Base-by-base conservation (phyloP, 1,140 invertebrate genomes). In the Bombus superbus region DNA sequence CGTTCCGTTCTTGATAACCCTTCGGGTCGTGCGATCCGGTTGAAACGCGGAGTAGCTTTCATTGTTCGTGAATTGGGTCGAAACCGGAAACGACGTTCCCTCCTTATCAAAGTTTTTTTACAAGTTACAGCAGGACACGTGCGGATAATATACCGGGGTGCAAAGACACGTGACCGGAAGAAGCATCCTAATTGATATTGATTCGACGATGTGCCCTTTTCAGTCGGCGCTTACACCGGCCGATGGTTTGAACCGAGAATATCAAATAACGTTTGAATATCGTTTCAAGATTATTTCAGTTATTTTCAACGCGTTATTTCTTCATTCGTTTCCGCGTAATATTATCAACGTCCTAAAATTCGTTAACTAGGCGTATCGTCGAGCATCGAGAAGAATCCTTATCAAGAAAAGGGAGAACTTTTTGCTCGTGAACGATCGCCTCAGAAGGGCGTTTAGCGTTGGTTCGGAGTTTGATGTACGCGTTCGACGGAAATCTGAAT, bases 111-210 rank as follows among this genome's bases (percentile, higher is more conserved):
- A 68, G 40, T 87, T 90, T 91, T 91, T 87, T 90, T 91, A 86
- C 79, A 92, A 91, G 89, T 89, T 86, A 91, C 91, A 89, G 86
- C 75, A 74, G n/a, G 87, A 89, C 93, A 93, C 94, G 93, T 94
- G 94, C 80, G 92, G 87, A 88, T 86, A 92, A 91, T 93, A 88
- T 90, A 90, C 88, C 86, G 81, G 91, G 88, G 90, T 92, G 91
- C 86, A 86, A 88, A 88, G 90, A 91, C 95, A 95, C 95, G 94
- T 93, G 95, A 94, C 94, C 94, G 94, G 95, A 95, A 94, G 92
- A 87, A 94, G 92, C 92, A 91, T 94, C 94, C 94, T 95, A 95
- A 95, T 95, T 95, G 95, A 94, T 95, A 95, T 95, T 90, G 94
- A 95, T 94, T 93, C 85, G 82, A 69, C 74, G 83, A 79, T 57